These are phyloP conservation scores for Nematolebias whitei DNA, from an alignment of 2,113 vertebrate genomes.

Conservation along the genomic window DNA sequence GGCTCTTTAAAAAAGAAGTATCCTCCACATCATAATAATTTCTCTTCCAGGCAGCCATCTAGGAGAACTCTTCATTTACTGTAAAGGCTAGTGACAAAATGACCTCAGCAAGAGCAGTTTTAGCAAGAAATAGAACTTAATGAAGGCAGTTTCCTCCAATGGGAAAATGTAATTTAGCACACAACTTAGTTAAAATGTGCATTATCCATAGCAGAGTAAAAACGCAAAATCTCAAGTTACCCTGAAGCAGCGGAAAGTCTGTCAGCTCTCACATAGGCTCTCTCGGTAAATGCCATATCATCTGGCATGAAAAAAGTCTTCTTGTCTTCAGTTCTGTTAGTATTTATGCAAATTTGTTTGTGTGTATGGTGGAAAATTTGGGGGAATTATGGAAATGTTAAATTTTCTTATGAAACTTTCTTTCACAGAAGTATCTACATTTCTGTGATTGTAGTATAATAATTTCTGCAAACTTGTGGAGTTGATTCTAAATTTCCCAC, in stretches of 20 bases:
- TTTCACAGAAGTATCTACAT: neutral
- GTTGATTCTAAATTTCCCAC: neutral
- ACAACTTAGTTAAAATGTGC: conserved; percentile 36
- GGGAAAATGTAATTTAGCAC: conserved; percentile 21
- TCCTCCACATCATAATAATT: conserved; percentile 2
- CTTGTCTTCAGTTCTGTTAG: neutral
- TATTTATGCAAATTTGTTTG: neutral
- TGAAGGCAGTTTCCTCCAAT: conserved; percentile 35
- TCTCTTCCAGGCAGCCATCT: conserved; percentile 7
- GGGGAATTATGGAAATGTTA: neutral
- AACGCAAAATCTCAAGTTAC: conserved; percentile 40
- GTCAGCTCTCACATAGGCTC: conserved; percentile 24
- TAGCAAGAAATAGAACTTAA: conserved; percentile 38
- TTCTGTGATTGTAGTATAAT: neutral
- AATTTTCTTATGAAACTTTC: neutral
- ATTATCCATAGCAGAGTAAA: conserved; percentile 21
- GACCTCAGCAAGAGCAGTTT: conserved; percentile 35
- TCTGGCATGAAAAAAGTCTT: neutral
- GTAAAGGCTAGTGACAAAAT: conserved; percentile 8
- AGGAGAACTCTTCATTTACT: neutral
- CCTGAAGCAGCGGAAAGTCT: conserved; percentile 14
- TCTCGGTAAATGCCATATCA: neutral
- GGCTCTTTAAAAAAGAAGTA: conserved; percentile 3
- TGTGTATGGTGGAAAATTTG: neutral
- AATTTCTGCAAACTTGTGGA: conserved; percentile 7